Conservation (phyloP, 2,113 vertebrate genomes). For the Laticauda colubrina region DNA sequence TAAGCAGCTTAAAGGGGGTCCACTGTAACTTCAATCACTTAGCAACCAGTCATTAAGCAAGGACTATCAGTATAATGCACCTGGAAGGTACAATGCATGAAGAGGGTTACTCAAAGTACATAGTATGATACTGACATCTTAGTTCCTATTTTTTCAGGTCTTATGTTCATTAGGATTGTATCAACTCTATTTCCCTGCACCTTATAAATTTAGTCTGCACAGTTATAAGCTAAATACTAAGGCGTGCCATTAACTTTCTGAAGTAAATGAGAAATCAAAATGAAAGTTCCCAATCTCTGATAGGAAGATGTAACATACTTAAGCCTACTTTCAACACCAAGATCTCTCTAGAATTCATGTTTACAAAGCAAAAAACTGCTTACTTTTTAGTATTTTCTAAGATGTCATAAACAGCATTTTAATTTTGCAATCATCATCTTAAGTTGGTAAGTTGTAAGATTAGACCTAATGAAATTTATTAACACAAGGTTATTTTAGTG, state of each 20-base stretch:
- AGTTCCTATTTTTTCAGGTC: background rate
- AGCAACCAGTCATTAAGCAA: background rate
- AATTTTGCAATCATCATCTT: conserved; percentile 18
- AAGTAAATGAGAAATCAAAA: background rate
- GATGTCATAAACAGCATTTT: background rate
- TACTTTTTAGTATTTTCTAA: background rate
- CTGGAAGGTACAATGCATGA: background rate
- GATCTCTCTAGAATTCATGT: background rate
- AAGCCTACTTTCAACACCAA: background rate
- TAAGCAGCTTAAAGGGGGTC: background rate
- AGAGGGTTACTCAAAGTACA: background rate
- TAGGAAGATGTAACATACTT: background rate
- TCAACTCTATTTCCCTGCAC: background rate
- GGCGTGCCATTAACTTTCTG: background rate
- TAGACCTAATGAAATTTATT: conserved; percentile 45
- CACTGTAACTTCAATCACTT: background rate
- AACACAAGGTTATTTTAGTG: conserved; percentile 36
- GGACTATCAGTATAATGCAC: background rate
- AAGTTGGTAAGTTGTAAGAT: conserved; percentile 42
- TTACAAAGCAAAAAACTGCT: background rate
- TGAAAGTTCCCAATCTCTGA: background rate
- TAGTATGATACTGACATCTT: background rate
- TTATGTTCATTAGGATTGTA: background rate
- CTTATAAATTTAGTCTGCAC: background rate
- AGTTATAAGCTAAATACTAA: background rate